A percentile compares a stretch with the other conserved stretches of the same genome.
These are phyloP conservation scores for Ictidomys tridecemlineatus DNA, from an alignment of 2,113 vertebrate genomes.

Conservation along the genomic window DNA sequence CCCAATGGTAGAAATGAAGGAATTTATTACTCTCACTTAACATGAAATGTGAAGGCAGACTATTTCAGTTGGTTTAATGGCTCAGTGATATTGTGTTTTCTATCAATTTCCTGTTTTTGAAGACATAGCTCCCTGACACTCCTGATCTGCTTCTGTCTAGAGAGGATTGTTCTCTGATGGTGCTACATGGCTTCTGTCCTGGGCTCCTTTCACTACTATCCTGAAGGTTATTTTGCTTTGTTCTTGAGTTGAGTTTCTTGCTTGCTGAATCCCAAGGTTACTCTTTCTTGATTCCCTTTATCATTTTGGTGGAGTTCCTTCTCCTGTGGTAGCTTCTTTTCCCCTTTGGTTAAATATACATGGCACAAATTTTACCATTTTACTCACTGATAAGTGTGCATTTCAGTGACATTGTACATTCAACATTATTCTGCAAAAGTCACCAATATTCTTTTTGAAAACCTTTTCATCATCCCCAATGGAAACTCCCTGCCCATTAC, in stretches of 20 bases:
- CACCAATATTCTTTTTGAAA: neutral
- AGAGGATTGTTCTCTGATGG: neutral
- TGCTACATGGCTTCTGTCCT: neutral
- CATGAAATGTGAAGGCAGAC: neutral
- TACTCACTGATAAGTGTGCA: neutral
- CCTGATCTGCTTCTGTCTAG: neutral
- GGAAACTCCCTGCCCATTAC: neutral
- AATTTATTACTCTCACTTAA: neutral
- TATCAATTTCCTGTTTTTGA: neutral
- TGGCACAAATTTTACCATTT: neutral
- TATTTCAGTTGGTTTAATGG: neutral
- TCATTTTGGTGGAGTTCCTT: neutral
- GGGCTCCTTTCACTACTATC: neutral
- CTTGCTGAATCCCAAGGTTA: neutral
- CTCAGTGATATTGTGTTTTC: neutral
- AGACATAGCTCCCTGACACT: neutral
- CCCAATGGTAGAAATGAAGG: neutral
- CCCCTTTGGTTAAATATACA: neutral
- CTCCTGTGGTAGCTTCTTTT: neutral
- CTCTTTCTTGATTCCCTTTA: neutral
- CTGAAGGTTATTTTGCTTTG: neutral
- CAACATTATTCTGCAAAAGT: neutral
- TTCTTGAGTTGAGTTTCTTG: neutral
- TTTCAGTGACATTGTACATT: neutral
- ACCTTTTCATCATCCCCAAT: neutral